Conservation (phyloP, 2,113 vertebrate species). For the Antidorcas marsupialis region DNA sequence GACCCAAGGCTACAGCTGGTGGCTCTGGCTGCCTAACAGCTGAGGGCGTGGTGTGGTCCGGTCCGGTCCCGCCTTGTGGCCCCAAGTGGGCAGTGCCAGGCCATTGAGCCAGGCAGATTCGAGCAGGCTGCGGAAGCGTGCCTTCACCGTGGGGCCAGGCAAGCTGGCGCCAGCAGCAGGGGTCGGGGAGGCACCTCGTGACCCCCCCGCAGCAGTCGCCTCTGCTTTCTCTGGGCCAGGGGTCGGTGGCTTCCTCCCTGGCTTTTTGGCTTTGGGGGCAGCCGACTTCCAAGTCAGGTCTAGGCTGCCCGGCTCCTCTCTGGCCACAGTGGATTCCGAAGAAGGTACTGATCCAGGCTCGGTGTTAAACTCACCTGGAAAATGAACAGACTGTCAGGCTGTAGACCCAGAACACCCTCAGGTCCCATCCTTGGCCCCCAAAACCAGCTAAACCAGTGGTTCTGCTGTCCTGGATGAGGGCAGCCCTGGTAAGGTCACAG, state of each 20-base stretch:
- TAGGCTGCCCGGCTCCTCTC: slow-evolving; percentile 39
- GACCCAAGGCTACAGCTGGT: background rate
- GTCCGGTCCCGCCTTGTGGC: slow-evolving; percentile 41
- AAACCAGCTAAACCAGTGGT: background rate
- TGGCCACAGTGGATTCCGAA: slow-evolving; percentile 9
- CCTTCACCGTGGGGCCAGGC: background rate
- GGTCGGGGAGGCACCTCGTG: background rate
- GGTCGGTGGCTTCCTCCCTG: slow-evolving; percentile 26
- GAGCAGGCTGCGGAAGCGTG: slow-evolving; percentile 63
- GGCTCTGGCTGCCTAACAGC: slow-evolving; percentile 32
- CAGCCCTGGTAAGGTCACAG: background rate
- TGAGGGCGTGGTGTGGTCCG: background rate
- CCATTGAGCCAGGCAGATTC: slow-evolving; percentile 60
- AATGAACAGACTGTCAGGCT: slow-evolving; percentile 23
- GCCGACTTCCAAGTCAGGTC: slow-evolving; percentile 20
- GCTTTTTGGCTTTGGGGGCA: slow-evolving; percentile 46
- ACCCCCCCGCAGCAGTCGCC: background rate
- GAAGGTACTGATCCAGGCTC: slow-evolving; percentile 22
- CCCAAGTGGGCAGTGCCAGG: slow-evolving; percentile 65
- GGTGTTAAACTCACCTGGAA: slow-evolving; percentile 49
- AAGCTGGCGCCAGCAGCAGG: background rate
- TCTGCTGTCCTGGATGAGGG: background rate
- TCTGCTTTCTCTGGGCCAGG: slow-evolving; percentile 29
- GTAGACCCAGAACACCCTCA: background rate
- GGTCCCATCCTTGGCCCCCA: background rate